These are phyloP conservation scores for Antrozous pallidus DNA, from an alignment of 2,797 vertebrate genomes.

Conservation along the genomic window DNA sequence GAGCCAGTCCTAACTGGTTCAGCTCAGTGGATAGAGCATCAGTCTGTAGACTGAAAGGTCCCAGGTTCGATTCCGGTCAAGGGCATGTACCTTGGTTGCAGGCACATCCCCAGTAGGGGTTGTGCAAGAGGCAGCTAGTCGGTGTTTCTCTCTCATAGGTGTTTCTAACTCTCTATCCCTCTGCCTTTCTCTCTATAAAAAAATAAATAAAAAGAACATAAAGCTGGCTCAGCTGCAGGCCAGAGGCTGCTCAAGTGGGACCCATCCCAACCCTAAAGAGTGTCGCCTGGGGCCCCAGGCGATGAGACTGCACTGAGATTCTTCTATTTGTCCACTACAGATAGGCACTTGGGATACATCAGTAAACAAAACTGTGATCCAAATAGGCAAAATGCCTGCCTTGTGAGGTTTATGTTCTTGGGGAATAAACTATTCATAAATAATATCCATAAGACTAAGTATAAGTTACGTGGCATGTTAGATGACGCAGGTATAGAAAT, in stretches of 20 bases:
- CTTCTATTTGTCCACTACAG: not conserved
- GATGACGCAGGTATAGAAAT: not conserved
- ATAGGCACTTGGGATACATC: too few species aligned
- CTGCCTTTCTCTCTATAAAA: too few species aligned
- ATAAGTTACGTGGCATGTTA: not conserved
- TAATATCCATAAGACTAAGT: not conserved
- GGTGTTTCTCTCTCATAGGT: too few species aligned
- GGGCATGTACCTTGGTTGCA: too few species aligned
- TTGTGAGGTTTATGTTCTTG: not conserved
- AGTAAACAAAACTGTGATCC: not conserved
- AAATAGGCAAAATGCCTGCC: not conserved
- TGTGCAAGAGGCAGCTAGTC: too few species aligned
- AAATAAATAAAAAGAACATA: too few species aligned
- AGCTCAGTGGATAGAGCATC: too few species aligned
- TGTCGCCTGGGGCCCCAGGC: accelerated
- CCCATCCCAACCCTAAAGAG: accelerated
- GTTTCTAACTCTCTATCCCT: too few species aligned
- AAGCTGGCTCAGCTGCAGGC: not conserved
- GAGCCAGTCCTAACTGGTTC: too few species aligned
- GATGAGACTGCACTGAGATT: accelerated
- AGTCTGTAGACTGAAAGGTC: too few species aligned
- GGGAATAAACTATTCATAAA: not conserved
- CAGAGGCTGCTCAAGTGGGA: not conserved
- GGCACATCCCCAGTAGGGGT: too few species aligned
- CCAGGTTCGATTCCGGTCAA: too few species aligned